These are phyloP conservation scores for Caligus rogercresseyi DNA, from an alignment of 1,140 invertebrate species.

Conservation along the genomic window DNA sequence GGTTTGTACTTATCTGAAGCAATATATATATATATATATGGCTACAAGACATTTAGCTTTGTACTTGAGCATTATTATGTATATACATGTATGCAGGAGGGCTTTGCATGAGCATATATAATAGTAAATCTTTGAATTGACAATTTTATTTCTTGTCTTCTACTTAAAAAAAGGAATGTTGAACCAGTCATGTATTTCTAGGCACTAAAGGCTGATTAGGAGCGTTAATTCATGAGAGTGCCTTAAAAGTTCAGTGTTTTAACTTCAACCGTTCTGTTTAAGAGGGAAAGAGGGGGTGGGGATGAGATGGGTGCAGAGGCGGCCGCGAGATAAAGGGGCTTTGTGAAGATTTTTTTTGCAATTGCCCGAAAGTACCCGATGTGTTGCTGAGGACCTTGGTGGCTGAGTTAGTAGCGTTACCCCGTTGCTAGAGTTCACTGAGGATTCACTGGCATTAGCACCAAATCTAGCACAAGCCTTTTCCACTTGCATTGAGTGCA, in stretches of 20 bases:
- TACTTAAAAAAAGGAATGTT: background rate
- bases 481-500: slow-evolving; percentile 99
- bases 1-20: no score
- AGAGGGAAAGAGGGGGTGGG: background rate
- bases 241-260: no score
- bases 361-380: background rate
- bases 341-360: background rate
- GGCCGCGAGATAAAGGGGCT: no score
- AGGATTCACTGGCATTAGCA: slow-evolving; percentile 26
- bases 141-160: no score
- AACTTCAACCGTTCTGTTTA: background rate
- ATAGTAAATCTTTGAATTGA: no score
- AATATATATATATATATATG: no score
- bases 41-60: background rate
- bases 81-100: no score
- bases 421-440: slow-evolving; percentile 31
- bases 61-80: background rate
- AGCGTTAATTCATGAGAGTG: no score
- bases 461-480: slow-evolving; percentile 88
- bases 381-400: background rate
- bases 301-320: background rate
- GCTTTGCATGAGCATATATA: no score
- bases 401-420: no score
- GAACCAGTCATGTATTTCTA: background rate
- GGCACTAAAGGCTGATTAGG: background rate